Base-by-base conservation (phyloP, 2,888 invertebrate genomes). In the Melieria picta region DNA sequence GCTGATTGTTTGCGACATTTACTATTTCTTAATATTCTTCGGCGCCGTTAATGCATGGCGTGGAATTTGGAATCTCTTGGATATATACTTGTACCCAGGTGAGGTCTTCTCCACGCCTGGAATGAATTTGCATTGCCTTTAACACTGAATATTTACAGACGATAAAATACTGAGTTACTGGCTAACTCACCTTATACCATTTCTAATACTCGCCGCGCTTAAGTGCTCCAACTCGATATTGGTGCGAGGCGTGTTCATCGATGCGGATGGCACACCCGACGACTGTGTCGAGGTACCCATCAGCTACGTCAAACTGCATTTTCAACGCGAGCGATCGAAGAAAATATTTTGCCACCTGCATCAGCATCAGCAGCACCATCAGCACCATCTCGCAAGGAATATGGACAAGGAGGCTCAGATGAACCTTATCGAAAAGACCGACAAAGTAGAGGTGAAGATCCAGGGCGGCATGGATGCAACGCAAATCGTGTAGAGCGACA, bases 31-130 rank as follows among this genome's bases (percentile, higher is more conserved):
- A 76, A 92, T 93, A 55, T 93, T 94, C 83, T 84, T 93, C 75
- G 94, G 94, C 11, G 94, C 94, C 0, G 93, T 96, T 67, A 95
- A 95, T 85, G 93, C 95, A 10, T 96, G 96, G 96, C 89, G 96
- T 61, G 95, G 95, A 11, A 90, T 95, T 70, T 96, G 96, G 95
- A 92, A 91, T 75, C 86, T 93, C 71, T 88, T 95, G 43, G 94
- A 96, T 85, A 87, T 93, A 52, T 94, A 93, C 86, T 90, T 95
- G 75, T 90, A 93, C 77, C 93, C 94, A 86, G 92, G 93, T 93
- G 82, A 84, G 65, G 66, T 56, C 42, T 4, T 1, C n/a, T 30
- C 3, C 3, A 30, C 30, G 30, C 3, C 30, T 30, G 2, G 30
- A 30, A 30, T 3, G 30, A 30, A 30, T 30, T 30, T 30, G 30